These are phyloP conservation scores for Lonchura striata DNA, from an alignment of 2,113 vertebrate species.

Conservation along the genomic window DNA sequence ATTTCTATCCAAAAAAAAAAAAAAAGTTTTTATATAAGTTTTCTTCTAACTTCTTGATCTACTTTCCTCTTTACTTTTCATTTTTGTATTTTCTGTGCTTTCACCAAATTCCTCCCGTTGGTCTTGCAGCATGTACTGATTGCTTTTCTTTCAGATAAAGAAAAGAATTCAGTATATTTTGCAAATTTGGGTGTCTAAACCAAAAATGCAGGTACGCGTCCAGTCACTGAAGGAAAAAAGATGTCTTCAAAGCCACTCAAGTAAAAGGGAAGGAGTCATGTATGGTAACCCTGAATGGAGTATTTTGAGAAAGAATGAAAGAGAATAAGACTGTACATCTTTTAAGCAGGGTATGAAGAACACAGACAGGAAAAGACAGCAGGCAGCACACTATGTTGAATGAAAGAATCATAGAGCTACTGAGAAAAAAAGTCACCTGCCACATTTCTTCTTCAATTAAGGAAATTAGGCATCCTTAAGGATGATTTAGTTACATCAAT, in stretches of 20 bases:
- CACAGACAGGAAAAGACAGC: not conserved
- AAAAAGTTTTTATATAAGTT: not conserved
- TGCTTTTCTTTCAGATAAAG: not conserved
- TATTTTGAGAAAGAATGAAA: not conserved
- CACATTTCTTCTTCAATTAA: rapidly evolving
- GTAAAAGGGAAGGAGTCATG: not conserved
- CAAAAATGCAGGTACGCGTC: rapidly evolving
- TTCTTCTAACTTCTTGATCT: not conserved
- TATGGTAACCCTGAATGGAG: not conserved
- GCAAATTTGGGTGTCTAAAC: not conserved
- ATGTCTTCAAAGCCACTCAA: not conserved
- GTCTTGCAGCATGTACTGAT: not conserved
- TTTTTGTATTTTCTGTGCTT: not conserved
- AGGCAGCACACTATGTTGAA: not conserved
- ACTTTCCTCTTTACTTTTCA: not conserved
- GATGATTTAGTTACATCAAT: not conserved
- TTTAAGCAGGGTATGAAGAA: not conserved
- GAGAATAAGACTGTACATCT: not conserved
- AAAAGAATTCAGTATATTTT: not conserved
- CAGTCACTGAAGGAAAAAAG: not conserved
- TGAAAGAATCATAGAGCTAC: not conserved
- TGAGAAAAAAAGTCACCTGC: not conserved
- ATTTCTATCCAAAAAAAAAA: not conserved
- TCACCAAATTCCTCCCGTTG: not conserved
- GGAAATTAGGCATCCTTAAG: not conserved